Evolutionary conservation across 2,113 vertebrate species (phyloP), one percentile per base, ranked within the genome.

Genomic region (Oostethus manadensis): DNA sequence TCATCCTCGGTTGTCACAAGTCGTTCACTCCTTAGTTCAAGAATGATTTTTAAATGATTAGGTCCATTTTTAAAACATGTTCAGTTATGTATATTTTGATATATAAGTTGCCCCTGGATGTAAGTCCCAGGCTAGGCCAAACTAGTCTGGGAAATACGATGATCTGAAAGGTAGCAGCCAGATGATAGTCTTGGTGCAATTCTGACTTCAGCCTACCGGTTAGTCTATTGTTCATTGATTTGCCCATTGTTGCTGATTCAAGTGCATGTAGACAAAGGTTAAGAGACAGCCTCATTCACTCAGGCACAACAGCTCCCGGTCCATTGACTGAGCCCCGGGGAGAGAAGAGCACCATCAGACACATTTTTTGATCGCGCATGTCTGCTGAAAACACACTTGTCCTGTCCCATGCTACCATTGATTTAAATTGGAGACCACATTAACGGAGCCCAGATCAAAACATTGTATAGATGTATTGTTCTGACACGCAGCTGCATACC

Each of bases 231-330:
- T 65, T 18, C 59, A 38, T 73, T 56, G 50, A 18, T 43, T 51
- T 38, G 65, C 47, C 42, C 29, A 26, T 57, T 56, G 22, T 8
- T 10, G 45, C 38, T n/a, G 55, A 59, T 40, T 2, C 7, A 55
- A 6, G 5, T 40, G 38, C 7, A 20, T 8, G 33, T 54, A 20
- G 33, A 42, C 29, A 38, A 54, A 55, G 53, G 3, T 40, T 40
- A 20, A n/a, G 53, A 75, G 73, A 69, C 82, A 80, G 83, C 79
- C 82, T 86, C 82, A 84, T 87, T 86, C 86, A 84, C 84, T 86
- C 73, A 79, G 71, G 70, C 72, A 68, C 65, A 66, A 70, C 63
- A 82, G 82, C 80, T 85, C 74, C 80, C 72, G 70, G 81, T 79
- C 68, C 73, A 75, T 84, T 83, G 83, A 74, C 76, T 68, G 60